Percentiles rank a stretch among this genome's conserved stretches.
Evolutionary conservation across 2,797 vertebrate species (phyloP).

Genomic region (Gymnoscopelus braueri): DNA sequence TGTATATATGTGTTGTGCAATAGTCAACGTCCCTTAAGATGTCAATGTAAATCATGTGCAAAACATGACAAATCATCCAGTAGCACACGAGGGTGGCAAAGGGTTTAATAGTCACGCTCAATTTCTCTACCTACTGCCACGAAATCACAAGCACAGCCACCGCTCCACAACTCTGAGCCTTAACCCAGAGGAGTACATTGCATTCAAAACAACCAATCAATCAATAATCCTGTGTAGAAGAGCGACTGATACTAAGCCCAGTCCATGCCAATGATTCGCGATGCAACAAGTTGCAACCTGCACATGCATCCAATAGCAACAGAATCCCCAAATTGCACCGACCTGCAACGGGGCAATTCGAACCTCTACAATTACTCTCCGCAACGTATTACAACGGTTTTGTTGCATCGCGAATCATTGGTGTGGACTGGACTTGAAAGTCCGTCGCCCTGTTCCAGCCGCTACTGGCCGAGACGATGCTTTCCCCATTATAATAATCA

Average conservation of each 20-base stretch:
- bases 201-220: constrained; percentile 33
- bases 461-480: constrained; percentile 42
- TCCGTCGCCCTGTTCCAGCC: constrained; percentile 26
- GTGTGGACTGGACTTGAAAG: too few relatives aligned
- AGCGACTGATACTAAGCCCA: background rate
- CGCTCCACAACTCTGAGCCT: constrained; percentile 55
- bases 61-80: constrained; percentile 45
- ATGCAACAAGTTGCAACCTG: too few relatives aligned
- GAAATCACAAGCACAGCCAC: constrained; percentile 45
- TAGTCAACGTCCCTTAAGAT: constrained; percentile 43
- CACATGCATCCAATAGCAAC: too few relatives aligned
- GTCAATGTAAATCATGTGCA: constrained; percentile 43
- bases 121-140: constrained; percentile 8
- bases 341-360: too few relatives aligned
- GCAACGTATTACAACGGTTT: too few relatives aligned
- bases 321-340: too few relatives aligned
- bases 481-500: constrained; percentile 58
- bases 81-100: constrained; percentile 40
- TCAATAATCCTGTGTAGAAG: constrained; percentile 19
- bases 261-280: too few relatives aligned
- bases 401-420: too few relatives aligned
- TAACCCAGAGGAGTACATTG: constrained; percentile 50
- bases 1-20: constrained; percentile 68
- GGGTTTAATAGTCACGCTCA: constrained; percentile 10
- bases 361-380: too few relatives aligned